Evolutionary conservation across 2,888 invertebrate genomes (phyloP), one percentile per base, ranked within the genome.

Genomic region (Chrysina gloriosa): DNA sequence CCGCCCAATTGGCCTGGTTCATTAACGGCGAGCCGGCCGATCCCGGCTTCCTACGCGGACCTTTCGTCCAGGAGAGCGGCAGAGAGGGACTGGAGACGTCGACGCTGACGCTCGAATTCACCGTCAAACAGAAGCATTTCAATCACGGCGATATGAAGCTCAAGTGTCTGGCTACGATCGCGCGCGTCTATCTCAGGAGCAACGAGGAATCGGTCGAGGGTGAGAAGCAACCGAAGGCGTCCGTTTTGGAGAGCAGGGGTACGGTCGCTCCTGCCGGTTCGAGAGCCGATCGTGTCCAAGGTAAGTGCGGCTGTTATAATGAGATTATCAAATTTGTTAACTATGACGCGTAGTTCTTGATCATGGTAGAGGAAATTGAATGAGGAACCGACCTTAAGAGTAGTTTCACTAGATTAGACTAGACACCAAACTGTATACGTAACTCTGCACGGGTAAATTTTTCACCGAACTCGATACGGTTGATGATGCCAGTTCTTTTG

Each of bases 181-280:
- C 92, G 66, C 92, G 92, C 34, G 90, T 95, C 47, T 95, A 95
- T 84, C 92, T 92, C 90, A 88, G 92, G 75, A 93, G 92, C 81
- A 94, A 95, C 84, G 95, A 95, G 82, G 93, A 94, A 81, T 94
- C 93, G 78, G 93, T 94, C 58, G 92, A 93, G 82, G 92, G 93
- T 31, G 91, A 90, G 75, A 88, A 90, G 75, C 87, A 90, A 76
- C 88, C 89, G 77, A 90, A 90, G 79, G 91, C 91, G 61, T 91
- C 93, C 72, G 91, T 91, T 50, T 84, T 91, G 75, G 92, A 93
- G 80, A 93, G 93, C 73, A 87, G 93, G 68, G 93, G 92, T 80
- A 89, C 92, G 65, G 88, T 86, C 4, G 81, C 83, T 19, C 83
- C 83, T 3, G 79, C 81, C 11, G 82, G 89, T 63, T 92, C 93